Conservation (phyloP, 2,113 vertebrate genomes). For the Petaurus breviceps region DNA sequence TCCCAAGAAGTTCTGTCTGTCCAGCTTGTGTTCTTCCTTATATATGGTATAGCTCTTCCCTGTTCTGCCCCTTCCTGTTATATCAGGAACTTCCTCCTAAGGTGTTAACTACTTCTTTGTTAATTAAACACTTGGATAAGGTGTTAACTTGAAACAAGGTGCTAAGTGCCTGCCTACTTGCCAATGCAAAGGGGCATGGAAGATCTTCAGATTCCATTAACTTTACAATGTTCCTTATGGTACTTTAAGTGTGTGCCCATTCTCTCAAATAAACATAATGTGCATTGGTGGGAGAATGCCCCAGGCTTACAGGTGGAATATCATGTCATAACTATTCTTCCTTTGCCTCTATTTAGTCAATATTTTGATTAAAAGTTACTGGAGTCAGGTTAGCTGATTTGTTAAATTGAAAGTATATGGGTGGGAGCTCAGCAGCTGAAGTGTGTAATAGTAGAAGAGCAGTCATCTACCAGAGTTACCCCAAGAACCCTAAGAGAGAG, state of each 20-base stretch:
- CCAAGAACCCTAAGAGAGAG: neutral
- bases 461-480: neutral
- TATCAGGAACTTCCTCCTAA: too few relatives aligned
- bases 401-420: neutral
- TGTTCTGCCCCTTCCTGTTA: too few relatives aligned
- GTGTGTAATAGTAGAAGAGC: neutral
- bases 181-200: too few relatives aligned
- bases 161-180: too few relatives aligned
- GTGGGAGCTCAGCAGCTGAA: neutral
- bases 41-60: too few relatives aligned
- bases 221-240: neutral
- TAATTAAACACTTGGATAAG: too few relatives aligned
- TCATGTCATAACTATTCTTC: neutral
- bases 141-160: too few relatives aligned
- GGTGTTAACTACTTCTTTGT: too few relatives aligned
- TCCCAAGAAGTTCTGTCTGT: too few relatives aligned
- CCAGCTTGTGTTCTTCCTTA: too few relatives aligned
- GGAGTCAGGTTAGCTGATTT: neutral
- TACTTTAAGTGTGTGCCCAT: neutral
- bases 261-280: neutral
- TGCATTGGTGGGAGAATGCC: neutral
- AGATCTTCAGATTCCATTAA: too few relatives aligned
- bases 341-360: neutral
- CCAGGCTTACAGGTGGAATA: neutral
- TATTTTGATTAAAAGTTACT: neutral